Percentiles rank a stretch among this genome's conserved stretches.
These are phyloP conservation scores for Eleginops maclovinus DNA, from an alignment of 2,113 vertebrate genomes.

Conservation along the genomic window DNA sequence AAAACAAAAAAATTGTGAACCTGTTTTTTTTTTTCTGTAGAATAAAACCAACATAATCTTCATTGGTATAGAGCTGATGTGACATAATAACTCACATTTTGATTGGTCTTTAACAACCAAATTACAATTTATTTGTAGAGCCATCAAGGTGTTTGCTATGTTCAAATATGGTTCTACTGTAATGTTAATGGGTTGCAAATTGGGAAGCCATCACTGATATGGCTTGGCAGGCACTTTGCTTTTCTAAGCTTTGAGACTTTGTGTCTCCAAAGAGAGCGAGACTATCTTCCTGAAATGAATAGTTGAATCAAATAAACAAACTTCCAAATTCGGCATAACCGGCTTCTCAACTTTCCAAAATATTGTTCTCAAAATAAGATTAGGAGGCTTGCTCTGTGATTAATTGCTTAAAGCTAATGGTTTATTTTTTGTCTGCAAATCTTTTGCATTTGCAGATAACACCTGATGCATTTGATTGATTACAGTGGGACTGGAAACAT, in stretches of 20 bases:
- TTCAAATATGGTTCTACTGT: constrained; percentile 43
- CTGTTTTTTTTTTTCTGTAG: constrained; percentile 8
- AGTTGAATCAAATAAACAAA: constrained; percentile 67
- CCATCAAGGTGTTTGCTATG: constrained; percentile 22
- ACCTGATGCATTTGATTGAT: constrained; percentile 56
- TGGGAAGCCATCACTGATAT: constrained; percentile 44
- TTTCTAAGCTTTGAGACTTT: constrained; percentile 67
- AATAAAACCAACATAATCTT: constrained; percentile 20
- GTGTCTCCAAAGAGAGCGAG: constrained; percentile 55
- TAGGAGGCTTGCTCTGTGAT: constrained; percentile 39
- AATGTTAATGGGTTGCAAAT: constrained; percentile 43
- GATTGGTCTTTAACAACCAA: constrained; percentile 1
- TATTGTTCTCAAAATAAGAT: constrained; percentile 50
- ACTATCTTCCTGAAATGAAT: constrained; percentile 60
- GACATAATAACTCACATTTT: not conserved
- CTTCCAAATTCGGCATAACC: constrained; percentile 23
- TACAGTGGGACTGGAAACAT: constrained; percentile 24
- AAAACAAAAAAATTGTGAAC: not conserved
- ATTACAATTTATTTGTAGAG: constrained; percentile 33
- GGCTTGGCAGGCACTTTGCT: constrained; percentile 63
- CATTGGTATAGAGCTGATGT: not conserved
- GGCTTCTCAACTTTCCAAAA: constrained; percentile 10
- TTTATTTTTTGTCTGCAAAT: constrained; percentile 48
- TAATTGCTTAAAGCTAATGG: constrained; percentile 31
- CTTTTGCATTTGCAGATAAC: constrained; percentile 26